These are phyloP conservation scores for Pomatostomus ruficeps DNA, from an alignment of 2,113 vertebrate species.

Conservation along the genomic window DNA sequence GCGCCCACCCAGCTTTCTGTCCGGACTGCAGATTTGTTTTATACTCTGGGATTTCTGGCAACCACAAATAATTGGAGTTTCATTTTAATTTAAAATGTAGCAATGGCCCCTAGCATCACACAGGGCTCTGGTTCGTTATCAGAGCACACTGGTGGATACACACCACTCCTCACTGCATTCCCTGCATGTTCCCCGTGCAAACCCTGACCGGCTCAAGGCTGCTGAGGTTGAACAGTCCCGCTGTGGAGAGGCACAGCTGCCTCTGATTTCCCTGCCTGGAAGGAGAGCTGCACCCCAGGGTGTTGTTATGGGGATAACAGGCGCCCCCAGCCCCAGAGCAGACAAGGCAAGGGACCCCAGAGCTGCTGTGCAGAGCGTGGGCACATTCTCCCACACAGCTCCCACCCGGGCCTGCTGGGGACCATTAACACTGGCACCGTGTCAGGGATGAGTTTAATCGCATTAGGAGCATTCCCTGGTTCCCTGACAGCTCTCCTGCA, in stretches of 20 bases:
- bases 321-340: accelerated
- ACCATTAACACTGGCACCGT: neutral
- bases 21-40: neutral
- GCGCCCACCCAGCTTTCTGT: neutral
- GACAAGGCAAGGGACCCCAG: accelerated
- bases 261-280: neutral
- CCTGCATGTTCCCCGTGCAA: neutral
- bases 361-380: neutral
- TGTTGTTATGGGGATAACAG: accelerated
- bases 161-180: accelerated
- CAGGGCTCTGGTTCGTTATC: accelerated
- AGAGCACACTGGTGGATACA: neutral
- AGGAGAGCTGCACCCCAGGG: neutral
- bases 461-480: neutral
- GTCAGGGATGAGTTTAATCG: neutral
- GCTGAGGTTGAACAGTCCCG: accelerated
- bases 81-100: neutral
- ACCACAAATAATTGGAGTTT: neutral
- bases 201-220: accelerated
- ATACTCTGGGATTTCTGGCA: neutral
- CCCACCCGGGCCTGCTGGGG: neutral
- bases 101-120: neutral
- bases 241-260: accelerated
- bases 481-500: neutral
- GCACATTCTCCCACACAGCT: neutral